These are phyloP conservation scores for Coleophora deauratella DNA, from an alignment of 2,888 invertebrate genomes.

Conservation along the genomic window DNA sequence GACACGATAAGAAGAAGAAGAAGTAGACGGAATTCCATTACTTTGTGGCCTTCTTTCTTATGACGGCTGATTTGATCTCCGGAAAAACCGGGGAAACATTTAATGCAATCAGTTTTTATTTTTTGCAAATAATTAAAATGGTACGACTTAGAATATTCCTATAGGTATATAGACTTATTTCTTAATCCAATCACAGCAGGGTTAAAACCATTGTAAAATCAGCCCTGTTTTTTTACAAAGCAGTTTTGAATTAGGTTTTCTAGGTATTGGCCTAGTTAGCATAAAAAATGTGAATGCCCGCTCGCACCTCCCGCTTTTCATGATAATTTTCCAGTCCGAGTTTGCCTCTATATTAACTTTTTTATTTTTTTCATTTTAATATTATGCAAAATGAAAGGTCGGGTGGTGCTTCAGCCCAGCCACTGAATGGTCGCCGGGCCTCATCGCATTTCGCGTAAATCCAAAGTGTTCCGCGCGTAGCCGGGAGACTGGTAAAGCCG, in stretches of 20 bases:
- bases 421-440: conserved; percentile 42
- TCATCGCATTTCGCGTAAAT: conserved; percentile 46
- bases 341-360: conserved; percentile 50
- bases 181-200: no score
- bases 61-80: no score
- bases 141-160: no score
- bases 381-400: conserved; percentile 57
- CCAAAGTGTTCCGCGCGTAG: conserved; percentile 11
- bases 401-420: conserved; percentile 23
- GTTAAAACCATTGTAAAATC: no score
- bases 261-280: conserved; percentile 10
- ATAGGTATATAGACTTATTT: no score
- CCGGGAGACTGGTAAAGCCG: conserved; percentile 2
- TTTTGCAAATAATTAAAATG: no score
- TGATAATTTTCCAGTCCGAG: conserved; percentile 48
- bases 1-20: no score
- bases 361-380: conserved; percentile 55
- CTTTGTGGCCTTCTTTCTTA: no score
- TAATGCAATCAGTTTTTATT: no score
- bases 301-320: conserved; percentile 40
- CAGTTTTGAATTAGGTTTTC: background rate
- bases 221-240: no score
- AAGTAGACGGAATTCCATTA: no score
- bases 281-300: conserved; percentile 19
- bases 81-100: no score